Evolutionary conservation across 2,888 invertebrate species (phyloP).

Genomic region (Agapetus fuscipes): DNA sequence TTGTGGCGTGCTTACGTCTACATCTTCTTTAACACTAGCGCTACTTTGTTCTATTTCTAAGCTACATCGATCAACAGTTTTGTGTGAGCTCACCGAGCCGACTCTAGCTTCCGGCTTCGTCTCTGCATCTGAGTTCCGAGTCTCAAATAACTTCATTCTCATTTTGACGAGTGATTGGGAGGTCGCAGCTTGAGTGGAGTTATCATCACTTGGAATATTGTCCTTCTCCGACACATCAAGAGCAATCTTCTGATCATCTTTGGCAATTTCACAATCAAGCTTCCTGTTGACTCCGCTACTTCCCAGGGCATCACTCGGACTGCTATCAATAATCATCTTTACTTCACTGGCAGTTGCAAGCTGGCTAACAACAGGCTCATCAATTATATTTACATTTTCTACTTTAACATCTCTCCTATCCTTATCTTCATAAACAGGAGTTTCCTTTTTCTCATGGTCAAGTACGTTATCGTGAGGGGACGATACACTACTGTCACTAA

Average conservation of each 20-base stretch:
- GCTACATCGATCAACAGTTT: conserved; percentile 11
- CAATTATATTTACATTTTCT: conserved; percentile 15
- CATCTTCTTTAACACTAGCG: conserved; percentile 4
- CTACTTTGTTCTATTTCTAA: conserved; percentile 15
- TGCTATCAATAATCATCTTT: conserved; percentile 9
- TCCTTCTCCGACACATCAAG: conserved; percentile 9
- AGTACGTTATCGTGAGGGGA: too few species aligned
- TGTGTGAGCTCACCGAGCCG: conserved; percentile 8
- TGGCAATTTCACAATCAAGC: conserved; percentile 18
- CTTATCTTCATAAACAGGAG: too few species aligned
- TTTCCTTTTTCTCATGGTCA: too few species aligned
- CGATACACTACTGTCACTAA: too few species aligned
- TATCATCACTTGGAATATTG: conserved; percentile 5
- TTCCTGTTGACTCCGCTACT: conserved; percentile 12
- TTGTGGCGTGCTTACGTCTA: conserved; percentile 1
- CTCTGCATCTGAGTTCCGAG: conserved; percentile 8
- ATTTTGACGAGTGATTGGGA: conserved; percentile 30
- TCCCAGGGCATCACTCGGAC: conserved; percentile 17
- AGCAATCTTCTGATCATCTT: conserved; percentile 14
- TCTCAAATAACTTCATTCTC: conserved; percentile 34
- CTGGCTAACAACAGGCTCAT: conserved; percentile 16
- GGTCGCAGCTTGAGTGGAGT: conserved; percentile 8
- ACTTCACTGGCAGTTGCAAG: conserved; percentile 17
- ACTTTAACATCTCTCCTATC: conserved; percentile 3
- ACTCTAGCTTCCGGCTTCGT: conserved; percentile 1